Evolutionary conservation across 2,113 vertebrate genomes (phyloP).

Genomic region (Periophthalmodon schlosseri): DNA sequence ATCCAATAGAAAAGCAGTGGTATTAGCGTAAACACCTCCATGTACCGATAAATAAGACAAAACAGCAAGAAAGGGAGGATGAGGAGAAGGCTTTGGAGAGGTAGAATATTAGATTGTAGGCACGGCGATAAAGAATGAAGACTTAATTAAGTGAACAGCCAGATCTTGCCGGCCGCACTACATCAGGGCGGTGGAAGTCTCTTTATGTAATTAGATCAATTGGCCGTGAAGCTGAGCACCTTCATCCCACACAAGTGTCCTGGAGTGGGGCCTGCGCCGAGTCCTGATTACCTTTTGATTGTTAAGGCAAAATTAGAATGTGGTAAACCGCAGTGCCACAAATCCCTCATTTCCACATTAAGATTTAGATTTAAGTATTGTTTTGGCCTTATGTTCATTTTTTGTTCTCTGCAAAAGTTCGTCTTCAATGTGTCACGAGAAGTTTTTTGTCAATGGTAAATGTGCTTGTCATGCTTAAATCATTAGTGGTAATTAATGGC

Average conservation of each 20-base stretch:
- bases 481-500: slow-evolving; percentile 78
- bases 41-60: slow-evolving; percentile 52
- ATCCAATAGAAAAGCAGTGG: slow-evolving; percentile 22
- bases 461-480: slow-evolving; percentile 74
- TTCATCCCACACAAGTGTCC: slow-evolving; percentile 65
- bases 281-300: slow-evolving; percentile 77
- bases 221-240: slow-evolving; percentile 78
- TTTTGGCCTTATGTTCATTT: slow-evolving; percentile 60
- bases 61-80: slow-evolving; percentile 12
- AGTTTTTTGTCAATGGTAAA: slow-evolving; percentile 78
- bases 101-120: slow-evolving; percentile 60
- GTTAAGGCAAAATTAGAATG: slow-evolving; percentile 65
- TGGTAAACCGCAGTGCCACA: slow-evolving; percentile 42
- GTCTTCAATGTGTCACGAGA: slow-evolving; percentile 76
- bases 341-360: slow-evolving; percentile 75
- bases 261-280: slow-evolving; percentile 71
- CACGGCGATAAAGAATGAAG: slow-evolving; percentile 73
- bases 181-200: slow-evolving; percentile 64
- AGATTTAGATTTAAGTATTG: slow-evolving; percentile 43
- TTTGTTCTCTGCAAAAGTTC: slow-evolving; percentile 48
- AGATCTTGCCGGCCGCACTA: slow-evolving; percentile 64
- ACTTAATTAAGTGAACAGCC: slow-evolving; percentile 77
- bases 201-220: slow-evolving; percentile 82
- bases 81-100: slow-evolving; percentile 32
- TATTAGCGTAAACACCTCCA: slow-evolving; percentile 32